phyloP scores from a whole-genome alignment of 2,113 vertebrate species.

The Riparia riparia region DNA sequence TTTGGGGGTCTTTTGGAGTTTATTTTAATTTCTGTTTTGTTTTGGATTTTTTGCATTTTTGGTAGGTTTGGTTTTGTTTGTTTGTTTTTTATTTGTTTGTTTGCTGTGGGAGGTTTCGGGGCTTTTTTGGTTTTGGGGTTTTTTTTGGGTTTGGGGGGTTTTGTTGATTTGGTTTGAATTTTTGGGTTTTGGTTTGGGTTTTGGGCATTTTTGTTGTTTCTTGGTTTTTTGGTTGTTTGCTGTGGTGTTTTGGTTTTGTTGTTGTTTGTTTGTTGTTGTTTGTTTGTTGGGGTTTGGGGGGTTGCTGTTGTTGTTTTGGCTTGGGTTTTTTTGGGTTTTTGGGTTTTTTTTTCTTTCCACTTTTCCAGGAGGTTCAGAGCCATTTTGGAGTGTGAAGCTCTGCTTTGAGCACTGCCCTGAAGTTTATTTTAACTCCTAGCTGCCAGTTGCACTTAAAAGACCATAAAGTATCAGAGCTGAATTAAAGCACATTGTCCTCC shows the following conservation, averaged over 20 bases:
- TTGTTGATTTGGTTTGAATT: background rate
- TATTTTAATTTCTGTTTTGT: fast-evolving
- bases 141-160: background rate
- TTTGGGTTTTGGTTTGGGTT: background rate
- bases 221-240: background rate
- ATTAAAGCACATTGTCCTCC: background rate
- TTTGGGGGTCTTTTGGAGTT: background rate
- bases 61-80: background rate
- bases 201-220: background rate
- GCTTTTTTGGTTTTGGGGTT: background rate
- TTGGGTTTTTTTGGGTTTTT: background rate
- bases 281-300: too few species aligned
- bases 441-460: background rate
- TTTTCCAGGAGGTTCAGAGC: background rate
- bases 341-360: background rate
- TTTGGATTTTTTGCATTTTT: background rate
- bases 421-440: background rate
- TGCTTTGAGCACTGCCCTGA: background rate
- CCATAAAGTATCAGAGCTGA: background rate
- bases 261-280: background rate
- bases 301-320: background rate
- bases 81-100: background rate
- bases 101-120: background rate
- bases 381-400: background rate
- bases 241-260: background rate